These are phyloP conservation scores for Tor tambroides DNA, from an alignment of 2,113 vertebrate species.

Conservation along the genomic window DNA sequence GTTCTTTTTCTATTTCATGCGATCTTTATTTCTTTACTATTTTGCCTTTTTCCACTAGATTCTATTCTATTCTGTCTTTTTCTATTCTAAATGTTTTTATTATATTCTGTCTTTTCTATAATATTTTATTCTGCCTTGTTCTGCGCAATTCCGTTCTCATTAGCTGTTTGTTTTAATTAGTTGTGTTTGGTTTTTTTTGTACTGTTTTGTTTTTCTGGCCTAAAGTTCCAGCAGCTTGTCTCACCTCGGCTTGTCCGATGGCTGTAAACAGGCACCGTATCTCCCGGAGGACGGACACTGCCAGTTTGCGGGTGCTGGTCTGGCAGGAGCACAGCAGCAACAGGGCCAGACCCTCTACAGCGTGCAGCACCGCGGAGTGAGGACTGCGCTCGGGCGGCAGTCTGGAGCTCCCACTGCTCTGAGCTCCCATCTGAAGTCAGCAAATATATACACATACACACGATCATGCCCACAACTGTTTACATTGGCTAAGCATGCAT, in stretches of 20 bases:
- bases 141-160: background rate
- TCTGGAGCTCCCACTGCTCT: conserved; percentile 74
- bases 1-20: background rate
- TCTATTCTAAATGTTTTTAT: background rate
- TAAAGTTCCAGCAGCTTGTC: background rate
- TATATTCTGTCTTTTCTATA: background rate
- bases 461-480: background rate
- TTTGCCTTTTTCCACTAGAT: background rate
- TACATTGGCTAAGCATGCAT: background rate
- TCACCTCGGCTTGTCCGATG: conserved; percentile 93
- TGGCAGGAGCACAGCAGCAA: conserved; percentile 96
- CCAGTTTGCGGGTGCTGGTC: conserved; percentile 92
- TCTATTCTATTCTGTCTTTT: background rate
- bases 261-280: conserved; percentile 90
- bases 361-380: conserved; percentile 91
- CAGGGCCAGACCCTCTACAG: conserved; percentile 92
- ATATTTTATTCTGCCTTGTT: background rate
- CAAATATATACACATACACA: conserved; percentile 6
- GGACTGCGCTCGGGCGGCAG: conserved; percentile 83
- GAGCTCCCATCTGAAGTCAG: conserved; percentile 2
- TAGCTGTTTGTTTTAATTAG: background rate
- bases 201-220: background rate
- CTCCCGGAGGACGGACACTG: conserved; percentile 92
- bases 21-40: background rate
- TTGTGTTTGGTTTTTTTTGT: too few relatives aligned